phyloP scores from a whole-genome alignment of 2,797 vertebrate genomes.

The Botia kubotai region DNA sequence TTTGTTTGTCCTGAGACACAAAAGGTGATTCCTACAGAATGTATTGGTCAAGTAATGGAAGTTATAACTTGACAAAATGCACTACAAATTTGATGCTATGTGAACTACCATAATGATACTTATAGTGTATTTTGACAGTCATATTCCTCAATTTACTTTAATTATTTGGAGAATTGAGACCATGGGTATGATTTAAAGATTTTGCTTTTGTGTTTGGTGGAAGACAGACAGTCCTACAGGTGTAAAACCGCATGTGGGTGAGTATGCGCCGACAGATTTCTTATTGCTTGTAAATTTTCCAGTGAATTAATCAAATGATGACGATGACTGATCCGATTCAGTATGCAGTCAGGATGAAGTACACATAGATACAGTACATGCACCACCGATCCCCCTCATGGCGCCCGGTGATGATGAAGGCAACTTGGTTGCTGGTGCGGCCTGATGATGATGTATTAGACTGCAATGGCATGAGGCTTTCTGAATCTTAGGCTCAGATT shows the following conservation, averaged over 20 bases:
- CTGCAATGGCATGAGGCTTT: slow-evolving; percentile 25
- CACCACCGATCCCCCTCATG: slow-evolving; percentile 7
- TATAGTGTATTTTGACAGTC: neutral
- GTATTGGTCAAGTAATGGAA: neutral
- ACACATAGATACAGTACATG: neutral
- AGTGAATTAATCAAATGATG: neutral
- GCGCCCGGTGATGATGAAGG: slow-evolving; percentile 68
- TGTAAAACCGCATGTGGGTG: neutral
- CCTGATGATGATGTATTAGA: slow-evolving; percentile 64
- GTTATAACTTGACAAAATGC: neutral
- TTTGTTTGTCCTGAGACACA: neutral
- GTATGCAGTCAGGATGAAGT: slow-evolving; percentile 13
- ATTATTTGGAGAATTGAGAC: neutral
- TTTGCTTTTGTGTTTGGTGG: neutral
- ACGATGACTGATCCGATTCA: neutral
- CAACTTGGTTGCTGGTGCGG: slow-evolving; percentile 49
- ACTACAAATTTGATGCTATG: neutral
- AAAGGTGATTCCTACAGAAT: neutral
- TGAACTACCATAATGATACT: no score
- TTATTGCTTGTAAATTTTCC: no score
- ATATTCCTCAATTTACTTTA: neutral
- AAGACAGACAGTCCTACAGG: neutral
- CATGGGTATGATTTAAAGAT: no score
- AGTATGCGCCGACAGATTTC: no score
- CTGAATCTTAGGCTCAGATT: slow-evolving; percentile 50